Conservation (phyloP, 2,797 vertebrate species). For the Acipenser oxyrinchus region DNA sequence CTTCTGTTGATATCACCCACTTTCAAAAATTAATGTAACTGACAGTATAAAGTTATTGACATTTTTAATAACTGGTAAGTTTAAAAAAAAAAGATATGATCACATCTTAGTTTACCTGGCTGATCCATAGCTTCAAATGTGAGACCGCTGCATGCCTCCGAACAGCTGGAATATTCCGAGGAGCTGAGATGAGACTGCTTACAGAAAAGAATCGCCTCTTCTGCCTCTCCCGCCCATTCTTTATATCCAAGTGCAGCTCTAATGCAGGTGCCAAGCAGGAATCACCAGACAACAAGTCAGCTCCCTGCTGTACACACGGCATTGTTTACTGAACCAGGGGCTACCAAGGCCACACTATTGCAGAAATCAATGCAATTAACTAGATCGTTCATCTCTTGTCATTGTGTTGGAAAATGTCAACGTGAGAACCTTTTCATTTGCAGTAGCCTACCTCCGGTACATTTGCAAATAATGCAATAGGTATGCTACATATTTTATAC, state of each 20-base stretch:
- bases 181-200: slow-evolving; percentile 64
- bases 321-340: slow-evolving; percentile 46
- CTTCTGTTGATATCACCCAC: no score
- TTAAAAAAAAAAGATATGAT: not conserved
- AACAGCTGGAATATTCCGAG: slow-evolving; percentile 56
- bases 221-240: slow-evolving; percentile 77
- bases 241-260: slow-evolving; percentile 46
- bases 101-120: slow-evolving; percentile 64
- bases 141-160: slow-evolving; percentile 37
- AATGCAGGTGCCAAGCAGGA: slow-evolving; percentile 23
- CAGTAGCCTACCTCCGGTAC: no score
- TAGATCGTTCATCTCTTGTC: slow-evolving; percentile 30
- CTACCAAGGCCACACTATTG: slow-evolving; percentile 23
- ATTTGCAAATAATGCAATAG: no score
- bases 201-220: slow-evolving; percentile 55
- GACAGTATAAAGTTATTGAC: no score
- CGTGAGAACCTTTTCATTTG: no score
- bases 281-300: slow-evolving; percentile 11
- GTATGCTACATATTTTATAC: no score
- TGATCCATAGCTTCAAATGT: slow-evolving; percentile 60
- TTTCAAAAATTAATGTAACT: no score
- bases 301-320: slow-evolving; percentile 35
- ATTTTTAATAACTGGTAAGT: not conserved
- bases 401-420: not conserved
- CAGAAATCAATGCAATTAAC: slow-evolving; percentile 21